These are phyloP conservation scores for Clinocottus analis DNA, from an alignment of 2,113 vertebrate species.

Conservation along the genomic window DNA sequence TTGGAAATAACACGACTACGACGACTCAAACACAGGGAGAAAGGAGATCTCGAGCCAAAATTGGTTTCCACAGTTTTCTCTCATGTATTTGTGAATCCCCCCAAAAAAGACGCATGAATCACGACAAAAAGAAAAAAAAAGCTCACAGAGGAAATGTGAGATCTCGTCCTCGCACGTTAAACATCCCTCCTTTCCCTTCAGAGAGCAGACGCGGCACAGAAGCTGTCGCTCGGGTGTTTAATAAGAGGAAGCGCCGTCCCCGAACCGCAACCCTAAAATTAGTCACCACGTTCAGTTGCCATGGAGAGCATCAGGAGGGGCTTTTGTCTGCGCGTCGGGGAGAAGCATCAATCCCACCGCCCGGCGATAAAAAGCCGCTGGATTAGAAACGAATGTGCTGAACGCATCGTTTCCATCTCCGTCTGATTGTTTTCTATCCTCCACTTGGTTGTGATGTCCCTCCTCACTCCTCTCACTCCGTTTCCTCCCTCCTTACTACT, in stretches of 20 bases:
- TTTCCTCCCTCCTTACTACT: slow-evolving; percentile 41
- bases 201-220: slow-evolving; percentile 32
- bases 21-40: too few relatives aligned
- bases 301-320: slow-evolving; percentile 71
- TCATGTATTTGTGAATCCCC: too few relatives aligned
- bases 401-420: slow-evolving; percentile 65
- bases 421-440: slow-evolving; percentile 52
- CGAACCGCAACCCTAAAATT: slow-evolving; percentile 66
- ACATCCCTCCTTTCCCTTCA: slow-evolving; percentile 36
- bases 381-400: slow-evolving; percentile 69
- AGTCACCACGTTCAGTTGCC: slow-evolving; percentile 69
- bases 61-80: too few relatives aligned
- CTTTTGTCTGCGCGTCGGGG: slow-evolving; percentile 64
- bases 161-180: too few relatives aligned
- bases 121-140: too few relatives aligned
- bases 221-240: slow-evolving; percentile 61
- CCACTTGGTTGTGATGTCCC: slow-evolving; percentile 53
- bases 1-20: too few relatives aligned
- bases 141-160: too few relatives aligned
- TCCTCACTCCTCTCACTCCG: slow-evolving; percentile 32
- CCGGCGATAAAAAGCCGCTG: slow-evolving; percentile 57
- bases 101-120: too few relatives aligned
- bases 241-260: slow-evolving; percentile 65
- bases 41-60: too few relatives aligned
- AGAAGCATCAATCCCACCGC: slow-evolving; percentile 68